Evolutionary conservation across 2,888 invertebrate species (phyloP), one percentile per base, ranked within the genome.

Genomic region (Smittia aterrima): DNA sequence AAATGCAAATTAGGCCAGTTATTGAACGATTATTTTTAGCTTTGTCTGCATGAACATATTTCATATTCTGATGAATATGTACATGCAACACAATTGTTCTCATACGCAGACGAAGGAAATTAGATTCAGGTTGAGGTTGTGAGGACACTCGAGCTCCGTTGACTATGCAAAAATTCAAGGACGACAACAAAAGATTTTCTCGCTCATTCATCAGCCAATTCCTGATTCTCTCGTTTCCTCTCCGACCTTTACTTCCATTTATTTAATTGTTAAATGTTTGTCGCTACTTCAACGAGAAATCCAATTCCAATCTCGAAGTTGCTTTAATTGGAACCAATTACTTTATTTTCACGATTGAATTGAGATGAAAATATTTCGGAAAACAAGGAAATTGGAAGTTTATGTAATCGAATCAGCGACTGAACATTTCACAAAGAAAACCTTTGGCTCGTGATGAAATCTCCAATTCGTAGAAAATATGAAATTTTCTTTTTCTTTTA

Each of bases 11-110:
- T 58, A 58, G 58, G 22, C 18, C 18, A 58, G 22, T 7, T 22
- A 58, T 58, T 58, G 58, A 58, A 13, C 22, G 22, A 58, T 20
- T 58, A 58, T 58, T 20, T 58, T 58, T 58, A 58, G 58, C 7
- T 22, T 7, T 1, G 7, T 58, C 58, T 58, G 58, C 58, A 58
- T 20, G 22, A 22, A 2, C 4, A 22, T 58, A 58, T 18, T 58
- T 58, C 18, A 58, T 22, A 11, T 18, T 18, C 38, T 58, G 20
- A 47, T 16, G 47, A 47, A 11, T 47, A 4, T 47, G 47, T 4
- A 13, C 18, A 58, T 22, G 58, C 9, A 58, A 58, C 4, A 11
- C 47, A 13, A n/a, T 47, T 58, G 22, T 47, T 47, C 47, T 47
- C 16, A 11, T 32, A n/a, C n/a, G n/a, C n/a, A n/a, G n/a, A 38